Evolutionary conservation across 2,113 vertebrate genomes (phyloP).

Genomic region (rat (Rattus norvegicus)): GRCr8 NC_086022.1:150053501-150054000

Average conservation of each 20-base stretch:
- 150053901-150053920: not conserved
- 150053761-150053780: constrained; percentile 51
- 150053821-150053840: not conserved
- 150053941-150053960: not conserved
- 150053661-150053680: constrained; percentile 42
- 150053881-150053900: not conserved
- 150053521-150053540: not conserved
- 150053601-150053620: constrained; percentile 15
- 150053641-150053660: constrained; percentile 25
- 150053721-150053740: constrained; percentile 9
- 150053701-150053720: constrained; percentile 44
- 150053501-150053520: constrained; percentile 31
- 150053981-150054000: not conserved
- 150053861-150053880: not conserved
- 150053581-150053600: not conserved
- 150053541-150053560: constrained; percentile 56
- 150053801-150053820: not conserved
- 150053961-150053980: not conserved
- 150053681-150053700: constrained; percentile 71
- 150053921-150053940: not conserved
- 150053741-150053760: not conserved
- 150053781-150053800: constrained; percentile 36
- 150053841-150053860: not conserved
- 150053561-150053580: constrained; percentile 40
- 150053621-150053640: constrained; percentile 50